phyloP scores from a whole-genome alignment of 1,140 invertebrate species.

The Pomacea maculata region DNA sequence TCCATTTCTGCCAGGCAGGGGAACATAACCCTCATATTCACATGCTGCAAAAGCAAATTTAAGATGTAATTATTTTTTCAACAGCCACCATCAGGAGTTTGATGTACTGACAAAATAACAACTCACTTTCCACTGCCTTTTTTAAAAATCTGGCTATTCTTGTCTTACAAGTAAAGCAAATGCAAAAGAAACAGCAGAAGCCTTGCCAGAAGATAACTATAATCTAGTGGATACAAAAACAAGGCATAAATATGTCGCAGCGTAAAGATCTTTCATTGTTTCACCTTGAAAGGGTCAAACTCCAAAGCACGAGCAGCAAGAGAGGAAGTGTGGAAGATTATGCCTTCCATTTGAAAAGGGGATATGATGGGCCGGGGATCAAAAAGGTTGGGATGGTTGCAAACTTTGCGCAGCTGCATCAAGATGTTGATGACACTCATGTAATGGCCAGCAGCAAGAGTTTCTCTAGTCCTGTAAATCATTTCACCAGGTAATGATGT shows the following conservation, averaged over 20 bases:
- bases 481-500: background rate
- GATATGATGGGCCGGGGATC: constrained; percentile 94
- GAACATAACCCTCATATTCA: constrained; percentile 77
- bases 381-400: constrained; percentile 99
- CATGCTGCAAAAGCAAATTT: constrained; percentile 70
- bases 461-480: constrained; percentile 89
- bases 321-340: constrained; percentile 73
- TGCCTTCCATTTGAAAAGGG: constrained; percentile 89
- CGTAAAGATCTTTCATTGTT: constrained; percentile 3
- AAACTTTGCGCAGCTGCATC: constrained; percentile 99
- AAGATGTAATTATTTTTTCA: background rate
- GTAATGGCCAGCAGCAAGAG: constrained; percentile 92
- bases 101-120: too few species aligned
- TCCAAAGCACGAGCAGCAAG: constrained; percentile 76
- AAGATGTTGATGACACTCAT: constrained; percentile 98
- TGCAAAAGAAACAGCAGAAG: too few species aligned
- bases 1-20: constrained; percentile 79
- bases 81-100: background rate
- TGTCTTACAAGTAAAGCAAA: too few species aligned
- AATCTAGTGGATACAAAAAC: background rate
- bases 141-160: too few species aligned
- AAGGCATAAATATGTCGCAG: background rate
- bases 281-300: constrained; percentile 83
- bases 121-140: too few species aligned
- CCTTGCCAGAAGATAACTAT: too few species aligned